Conservation (phyloP, 2,797 vertebrate genomes). For the Pangasius larnaudii region DNA sequence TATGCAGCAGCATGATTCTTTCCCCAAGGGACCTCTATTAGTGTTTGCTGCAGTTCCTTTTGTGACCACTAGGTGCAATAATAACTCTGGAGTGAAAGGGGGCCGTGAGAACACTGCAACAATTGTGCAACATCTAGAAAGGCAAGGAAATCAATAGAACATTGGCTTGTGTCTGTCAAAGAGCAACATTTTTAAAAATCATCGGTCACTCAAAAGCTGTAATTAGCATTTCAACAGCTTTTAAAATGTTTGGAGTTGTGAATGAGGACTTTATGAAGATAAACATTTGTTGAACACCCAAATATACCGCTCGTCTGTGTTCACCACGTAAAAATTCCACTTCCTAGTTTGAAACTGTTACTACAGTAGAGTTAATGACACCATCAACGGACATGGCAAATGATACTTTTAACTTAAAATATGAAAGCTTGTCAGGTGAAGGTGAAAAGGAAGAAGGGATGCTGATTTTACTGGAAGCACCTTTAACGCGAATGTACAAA, state of each 20-base stretch:
- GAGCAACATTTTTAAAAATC: not conserved
- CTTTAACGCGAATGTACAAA: too few relatives aligned
- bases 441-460: too few relatives aligned
- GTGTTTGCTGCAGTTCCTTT: not conserved
- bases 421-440: too few relatives aligned
- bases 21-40: not conserved
- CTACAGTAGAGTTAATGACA: too few relatives aligned
- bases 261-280: too few relatives aligned
- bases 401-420: too few relatives aligned
- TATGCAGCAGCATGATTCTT: not conserved
- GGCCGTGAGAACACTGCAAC: not conserved
- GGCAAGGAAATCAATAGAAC: not conserved
- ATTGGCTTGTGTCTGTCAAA: not conserved
- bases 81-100: not conserved
- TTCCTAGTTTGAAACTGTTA: not conserved
- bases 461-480: too few relatives aligned
- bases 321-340: not conserved
- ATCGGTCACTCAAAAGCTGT: too few relatives aligned
- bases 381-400: too few relatives aligned
- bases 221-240: too few relatives aligned
- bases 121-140: not conserved
- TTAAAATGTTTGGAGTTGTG: not conserved
- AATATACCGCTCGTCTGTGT: not conserved
- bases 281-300: too few relatives aligned
- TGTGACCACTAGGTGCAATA: too few relatives aligned